These are phyloP conservation scores for Himantopus leucocephalus DNA, from an alignment of 2,113 vertebrate genomes.

Conservation along the genomic window DNA sequence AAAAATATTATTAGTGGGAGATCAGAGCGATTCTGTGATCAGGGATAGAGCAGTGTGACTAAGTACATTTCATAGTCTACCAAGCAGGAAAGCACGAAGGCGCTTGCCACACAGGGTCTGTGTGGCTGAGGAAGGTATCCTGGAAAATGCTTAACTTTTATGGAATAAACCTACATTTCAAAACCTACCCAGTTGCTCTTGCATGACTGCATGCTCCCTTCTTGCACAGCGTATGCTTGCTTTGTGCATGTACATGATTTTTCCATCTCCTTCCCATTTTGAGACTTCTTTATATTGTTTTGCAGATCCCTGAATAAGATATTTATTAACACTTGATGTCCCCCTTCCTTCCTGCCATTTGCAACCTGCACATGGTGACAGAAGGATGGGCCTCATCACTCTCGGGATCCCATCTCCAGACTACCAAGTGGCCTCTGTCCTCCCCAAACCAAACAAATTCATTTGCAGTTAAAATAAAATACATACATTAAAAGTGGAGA, in stretches of 20 bases:
- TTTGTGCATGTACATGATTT: neutral
- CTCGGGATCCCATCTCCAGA: neutral
- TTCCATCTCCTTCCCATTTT: neutral
- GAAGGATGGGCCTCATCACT: neutral
- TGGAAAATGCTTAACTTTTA: neutral
- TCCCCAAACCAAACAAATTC: neutral
- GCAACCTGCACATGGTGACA: neutral
- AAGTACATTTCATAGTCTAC: slow-evolving; percentile 43
- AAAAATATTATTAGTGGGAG: neutral
- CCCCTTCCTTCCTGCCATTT: neutral
- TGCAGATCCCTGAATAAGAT: neutral
- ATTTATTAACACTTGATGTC: neutral
- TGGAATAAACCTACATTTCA: neutral
- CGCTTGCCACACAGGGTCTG: neutral
- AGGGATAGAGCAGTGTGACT: neutral
- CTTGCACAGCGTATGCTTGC: accelerated
- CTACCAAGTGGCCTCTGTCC: neutral
- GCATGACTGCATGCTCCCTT: neutral
- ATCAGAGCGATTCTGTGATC: neutral
- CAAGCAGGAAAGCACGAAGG: slow-evolving; percentile 15
- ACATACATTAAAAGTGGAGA: neutral
- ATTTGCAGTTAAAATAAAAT: neutral
- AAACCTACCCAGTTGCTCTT: neutral
- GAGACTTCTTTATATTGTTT: neutral
- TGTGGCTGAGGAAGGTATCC: neutral